phyloP scores from a whole-genome alignment of 2,113 vertebrate genomes.

The Gila orcuttii region DNA sequence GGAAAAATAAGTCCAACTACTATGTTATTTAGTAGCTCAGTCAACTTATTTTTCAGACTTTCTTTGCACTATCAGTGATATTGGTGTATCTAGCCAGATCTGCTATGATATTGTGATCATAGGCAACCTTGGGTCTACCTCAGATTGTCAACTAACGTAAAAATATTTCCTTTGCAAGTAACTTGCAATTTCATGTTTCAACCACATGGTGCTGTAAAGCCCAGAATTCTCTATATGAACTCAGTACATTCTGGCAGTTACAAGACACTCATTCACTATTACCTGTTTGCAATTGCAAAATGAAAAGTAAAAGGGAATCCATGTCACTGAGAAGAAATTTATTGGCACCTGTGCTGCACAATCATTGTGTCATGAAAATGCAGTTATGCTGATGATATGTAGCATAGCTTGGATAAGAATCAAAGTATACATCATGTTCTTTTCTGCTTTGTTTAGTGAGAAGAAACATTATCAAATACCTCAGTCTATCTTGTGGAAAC shows the following conservation, averaged over 20 bases:
- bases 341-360: neutral
- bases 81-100: neutral
- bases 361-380: neutral
- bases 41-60: neutral
- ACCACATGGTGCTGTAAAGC: constrained; percentile 14
- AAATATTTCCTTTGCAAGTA: neutral
- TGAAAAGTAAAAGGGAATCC: neutral
- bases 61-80: neutral
- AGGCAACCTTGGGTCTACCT: neutral
- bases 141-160: neutral
- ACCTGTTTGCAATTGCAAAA: neutral
- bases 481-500: constrained; percentile 2
- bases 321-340: neutral
- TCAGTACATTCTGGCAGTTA: neutral
- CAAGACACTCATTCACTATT: constrained; percentile 6
- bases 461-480: constrained; percentile 41
- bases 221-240: neutral
- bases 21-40: neutral
- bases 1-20: neutral
- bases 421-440: neutral
- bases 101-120: neutral
- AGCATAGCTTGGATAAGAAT: neutral
- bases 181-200: neutral
- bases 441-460: constrained; percentile 22
- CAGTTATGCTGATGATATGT: neutral